Evolutionary conservation across 64 coral and sea anemone species (phyloP), one percentile per base, ranked within the genome.

Genomic region (Hydrozoanthus tunicans): DNA sequence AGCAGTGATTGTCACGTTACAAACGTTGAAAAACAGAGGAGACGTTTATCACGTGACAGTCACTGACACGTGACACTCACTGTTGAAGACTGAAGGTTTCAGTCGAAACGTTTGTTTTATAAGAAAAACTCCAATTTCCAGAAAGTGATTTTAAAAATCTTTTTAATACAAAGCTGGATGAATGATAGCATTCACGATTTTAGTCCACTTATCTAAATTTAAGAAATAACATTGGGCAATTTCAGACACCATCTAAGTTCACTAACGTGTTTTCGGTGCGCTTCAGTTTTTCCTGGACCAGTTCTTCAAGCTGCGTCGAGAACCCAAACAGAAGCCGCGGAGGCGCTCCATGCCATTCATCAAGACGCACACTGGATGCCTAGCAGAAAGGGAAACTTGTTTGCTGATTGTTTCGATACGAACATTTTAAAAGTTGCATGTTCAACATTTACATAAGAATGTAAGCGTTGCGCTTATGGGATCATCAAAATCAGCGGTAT

Each of bases 311-410:
- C 65, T 98, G 91, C 64, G 85, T 80, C 1, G 96, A 92, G 79
- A 98, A 98, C 10, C 91, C 96, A 70, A 98, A 95, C 59, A 91
- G 82, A 4, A 98, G 63, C 51, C 91, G 65, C n/a, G 89, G 62
- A 6, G 74, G 86, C 14, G 82, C 57, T 10, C 58, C 75, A 13
- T 77, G 55, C 20, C 32, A 26, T 14, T 92, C 93, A 4, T 62
- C 57, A 10, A 58, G 62, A 67, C 81, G 52, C 13, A 67, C 92
- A 26, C 82, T 72, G 55, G 95, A 69, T 56, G 80, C 92, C 95
- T 96, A 58, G 4, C 60, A 79, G 56, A 81, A 58, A 3, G 7
- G 5, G 9, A 9, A 64, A 14, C 14, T 73, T 20, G 32, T 72
- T 25, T 3, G 7, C 23, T 25, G 69, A 7, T 9, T 69, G 17